Percentiles rank a stretch among this genome's conserved stretches.
Conservation (phyloP, 2,797 vertebrate species). For the Pangasius sanitwongsei region DNA sequence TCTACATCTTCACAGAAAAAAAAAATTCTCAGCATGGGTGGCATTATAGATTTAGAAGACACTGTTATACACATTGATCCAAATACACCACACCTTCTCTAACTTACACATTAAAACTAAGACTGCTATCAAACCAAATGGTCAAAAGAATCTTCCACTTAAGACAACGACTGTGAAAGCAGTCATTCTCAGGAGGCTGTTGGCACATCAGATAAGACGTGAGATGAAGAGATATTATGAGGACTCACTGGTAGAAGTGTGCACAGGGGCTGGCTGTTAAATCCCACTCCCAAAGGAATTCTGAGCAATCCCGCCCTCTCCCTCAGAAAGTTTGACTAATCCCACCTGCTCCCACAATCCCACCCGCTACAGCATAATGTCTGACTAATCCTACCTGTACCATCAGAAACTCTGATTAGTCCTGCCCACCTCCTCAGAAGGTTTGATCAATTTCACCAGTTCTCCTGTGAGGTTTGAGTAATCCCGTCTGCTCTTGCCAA, state of each 20-base stretch:
- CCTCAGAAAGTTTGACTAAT: background rate
- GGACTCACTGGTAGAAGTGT: background rate
- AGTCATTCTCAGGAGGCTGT: background rate
- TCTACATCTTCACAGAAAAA: background rate
- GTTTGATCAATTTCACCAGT: background rate
- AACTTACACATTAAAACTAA: background rate
- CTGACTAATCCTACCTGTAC: background rate
- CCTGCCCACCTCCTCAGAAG: background rate
- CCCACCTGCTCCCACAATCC: background rate
- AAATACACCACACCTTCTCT: background rate
- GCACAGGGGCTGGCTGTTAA: background rate
- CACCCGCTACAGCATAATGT: background rate
- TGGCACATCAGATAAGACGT: slow-evolving; percentile 21
- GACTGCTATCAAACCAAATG: background rate
- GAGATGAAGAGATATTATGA: background rate
- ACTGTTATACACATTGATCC: background rate
- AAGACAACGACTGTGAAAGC: background rate
- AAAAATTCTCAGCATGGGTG: background rate
- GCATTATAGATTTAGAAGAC: background rate
- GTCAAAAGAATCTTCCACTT: background rate
- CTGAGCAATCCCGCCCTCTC: background rate
- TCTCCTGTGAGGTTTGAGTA: background rate
- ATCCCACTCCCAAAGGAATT: background rate
- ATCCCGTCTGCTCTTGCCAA: background rate
- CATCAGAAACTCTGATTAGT: background rate